Evolutionary conservation across 2,113 vertebrate genomes (phyloP).

Genomic region (Cnemophilus loriae): DNA sequence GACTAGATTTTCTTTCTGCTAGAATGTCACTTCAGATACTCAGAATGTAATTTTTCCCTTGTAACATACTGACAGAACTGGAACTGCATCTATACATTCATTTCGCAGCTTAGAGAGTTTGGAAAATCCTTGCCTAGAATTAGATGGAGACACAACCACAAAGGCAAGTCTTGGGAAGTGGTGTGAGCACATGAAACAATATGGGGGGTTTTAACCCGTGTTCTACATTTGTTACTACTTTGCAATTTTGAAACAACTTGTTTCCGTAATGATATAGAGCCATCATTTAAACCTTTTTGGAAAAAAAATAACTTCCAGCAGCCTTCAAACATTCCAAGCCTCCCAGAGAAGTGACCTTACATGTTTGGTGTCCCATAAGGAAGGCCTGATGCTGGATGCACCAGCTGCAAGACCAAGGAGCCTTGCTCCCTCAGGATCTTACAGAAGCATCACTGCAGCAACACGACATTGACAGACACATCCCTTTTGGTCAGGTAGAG

Average conservation of each 20-base stretch:
- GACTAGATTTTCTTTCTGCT: not conserved
- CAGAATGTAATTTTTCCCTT: not conserved
- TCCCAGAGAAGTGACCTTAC: not conserved
- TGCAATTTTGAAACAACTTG: not conserved
- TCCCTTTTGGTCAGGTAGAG: not conserved
- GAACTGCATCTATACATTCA: not conserved
- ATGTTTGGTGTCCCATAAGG: not conserved
- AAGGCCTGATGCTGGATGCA: not conserved
- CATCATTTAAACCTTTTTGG: not conserved
- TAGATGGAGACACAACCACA: not conserved
- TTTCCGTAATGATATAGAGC: not conserved
- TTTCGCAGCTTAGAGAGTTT: not conserved
- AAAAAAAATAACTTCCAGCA: not conserved
- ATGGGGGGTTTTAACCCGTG: accelerated
- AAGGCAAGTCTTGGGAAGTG: not conserved
- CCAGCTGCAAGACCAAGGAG: not conserved
- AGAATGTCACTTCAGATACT: not conserved
- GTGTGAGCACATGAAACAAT: not conserved
- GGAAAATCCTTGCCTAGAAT: not conserved
- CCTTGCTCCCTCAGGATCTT: not conserved
- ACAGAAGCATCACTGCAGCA: not conserved
- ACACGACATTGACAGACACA: not conserved
- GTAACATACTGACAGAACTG: not conserved
- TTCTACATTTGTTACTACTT: not conserved
- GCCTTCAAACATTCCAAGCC: not conserved